phyloP scores from a whole-genome alignment of 1,140 invertebrate genomes.

The Campoletis sonorensis region DNA sequence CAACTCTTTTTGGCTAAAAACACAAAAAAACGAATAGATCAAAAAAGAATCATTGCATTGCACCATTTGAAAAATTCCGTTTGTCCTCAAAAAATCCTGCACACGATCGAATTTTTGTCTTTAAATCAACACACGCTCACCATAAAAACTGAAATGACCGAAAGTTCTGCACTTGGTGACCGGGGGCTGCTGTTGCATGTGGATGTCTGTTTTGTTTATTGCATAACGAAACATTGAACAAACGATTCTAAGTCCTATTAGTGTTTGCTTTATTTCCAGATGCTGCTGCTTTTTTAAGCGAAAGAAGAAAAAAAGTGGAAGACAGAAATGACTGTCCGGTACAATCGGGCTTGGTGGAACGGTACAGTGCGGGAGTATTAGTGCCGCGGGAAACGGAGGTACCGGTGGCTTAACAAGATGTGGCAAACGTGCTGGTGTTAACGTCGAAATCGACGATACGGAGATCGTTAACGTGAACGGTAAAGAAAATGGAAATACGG shows the following conservation, averaged over 20 bases:
- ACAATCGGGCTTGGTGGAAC: slow-evolving; percentile 69
- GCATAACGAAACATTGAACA: slow-evolving; percentile 49
- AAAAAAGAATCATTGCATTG: too few relatives aligned
- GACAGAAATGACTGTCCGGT: slow-evolving; percentile 86
- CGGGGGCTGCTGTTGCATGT: background rate
- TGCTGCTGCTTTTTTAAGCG: slow-evolving; percentile 98
- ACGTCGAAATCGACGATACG: slow-evolving; percentile 51
- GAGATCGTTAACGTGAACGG: slow-evolving; percentile 43
- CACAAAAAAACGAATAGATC: too few relatives aligned
- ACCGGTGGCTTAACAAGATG: slow-evolving; percentile 48
- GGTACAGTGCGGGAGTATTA: slow-evolving; percentile 71
- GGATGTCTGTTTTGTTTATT: background rate
- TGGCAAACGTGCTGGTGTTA: slow-evolving; percentile 31
- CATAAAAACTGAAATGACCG: too few relatives aligned
- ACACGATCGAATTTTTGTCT: too few relatives aligned
- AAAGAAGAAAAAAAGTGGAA: slow-evolving; percentile 95
- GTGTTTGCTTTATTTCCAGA: slow-evolving; percentile 83
- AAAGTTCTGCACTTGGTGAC: too few relatives aligned
- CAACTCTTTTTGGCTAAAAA: too few relatives aligned
- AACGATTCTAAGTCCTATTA: slow-evolving; percentile 76
- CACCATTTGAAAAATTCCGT: background rate
- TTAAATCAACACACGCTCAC: too few relatives aligned
- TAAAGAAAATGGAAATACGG: slow-evolving; percentile 67
- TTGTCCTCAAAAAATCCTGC: too few relatives aligned
- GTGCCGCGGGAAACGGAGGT: slow-evolving; percentile 60